phyloP scores from a whole-genome alignment of 2,797 vertebrate genomes.

The Chelon labrosus region DNA sequence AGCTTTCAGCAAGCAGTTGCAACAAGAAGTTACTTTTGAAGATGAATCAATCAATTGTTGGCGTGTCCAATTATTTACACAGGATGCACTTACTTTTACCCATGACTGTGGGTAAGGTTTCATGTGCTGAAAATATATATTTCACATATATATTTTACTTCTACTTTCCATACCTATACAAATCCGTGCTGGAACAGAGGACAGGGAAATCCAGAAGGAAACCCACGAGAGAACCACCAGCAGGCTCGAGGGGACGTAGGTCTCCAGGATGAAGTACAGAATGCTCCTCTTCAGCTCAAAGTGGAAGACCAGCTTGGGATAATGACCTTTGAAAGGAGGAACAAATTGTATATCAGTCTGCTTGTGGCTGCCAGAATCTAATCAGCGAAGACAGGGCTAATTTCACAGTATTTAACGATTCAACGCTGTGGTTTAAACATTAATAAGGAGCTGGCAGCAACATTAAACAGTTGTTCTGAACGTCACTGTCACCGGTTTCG shows the following conservation, averaged over 20 bases:
- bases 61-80: not conserved
- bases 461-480: not conserved
- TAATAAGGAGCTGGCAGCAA: not conserved
- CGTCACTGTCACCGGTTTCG: constrained; percentile 87
- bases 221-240: constrained; percentile 95
- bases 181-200: constrained; percentile 92
- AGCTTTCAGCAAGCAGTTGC: too few relatives aligned
- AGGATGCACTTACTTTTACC: not conserved
- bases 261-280: constrained; percentile 94
- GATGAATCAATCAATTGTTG: not conserved
- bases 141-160: too few relatives aligned
- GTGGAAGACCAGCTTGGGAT: constrained; percentile 93
- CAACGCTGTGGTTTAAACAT: not conserved
- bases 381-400: not conserved
- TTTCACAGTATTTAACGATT: not conserved
- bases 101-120: not conserved
- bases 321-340: constrained; percentile 80
- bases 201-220: constrained; percentile 94
- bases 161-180: constrained; percentile 87
- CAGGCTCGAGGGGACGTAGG: constrained; percentile 92
- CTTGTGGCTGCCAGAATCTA: not conserved
- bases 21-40: too few relatives aligned
- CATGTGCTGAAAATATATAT: not conserved
- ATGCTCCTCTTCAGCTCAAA: constrained; percentile 95
- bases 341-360: not conserved